Evolutionary conservation across 2,888 invertebrate genomes (phyloP), one percentile per base, ranked within the genome.

Genomic region (Caenorhabditis drosophilae): DNA sequence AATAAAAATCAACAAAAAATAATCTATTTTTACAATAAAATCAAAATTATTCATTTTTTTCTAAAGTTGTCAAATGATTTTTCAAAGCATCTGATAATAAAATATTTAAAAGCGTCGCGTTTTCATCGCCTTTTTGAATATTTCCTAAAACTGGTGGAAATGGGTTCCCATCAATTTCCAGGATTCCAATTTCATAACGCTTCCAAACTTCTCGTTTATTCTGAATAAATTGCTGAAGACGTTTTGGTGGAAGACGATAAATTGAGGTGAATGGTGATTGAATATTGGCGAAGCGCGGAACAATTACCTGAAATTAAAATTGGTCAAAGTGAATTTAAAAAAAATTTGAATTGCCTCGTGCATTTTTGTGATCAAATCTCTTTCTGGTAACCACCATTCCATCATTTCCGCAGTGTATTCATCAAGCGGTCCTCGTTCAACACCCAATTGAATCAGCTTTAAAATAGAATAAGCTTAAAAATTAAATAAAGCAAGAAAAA

Each of bases 361-460:
- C 67, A 76, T 67, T 48, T 76, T 76, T 23, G 52, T 52, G 40
- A 70, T 70, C 40, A 76, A 54, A 56, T 72, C 76, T 23, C 70
- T 67, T 42, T 82, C 81, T 23, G 75, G 67, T 27, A 82, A 64
- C 82, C 82, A 82, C 81, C 81, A 82, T 23, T 78, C 69, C 62
- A 76, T 70, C 82, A 82, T 82, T 51, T 81, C 77, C 12, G 59
- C 58, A 6, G 82, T 82, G 59, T 81, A 80, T 22, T 73, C 76
- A 52, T 82, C 80, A 16, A 72, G 54, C 11, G 60, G 56, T 9
- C 79, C 81, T 15, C 79, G 57, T 48, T 76, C 69, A 25, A 82
- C 67, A 16, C 73, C 80, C 47, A 82, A 53, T 77, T 82, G 82
- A 31, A 82, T 73, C 35, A 82, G 56, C 82, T 82, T 61, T 41